Evolutionary conservation across 2,888 invertebrate genomes (phyloP), one percentile per base, ranked within the genome.

Genomic region (Patella ulyssiponensis): DNA sequence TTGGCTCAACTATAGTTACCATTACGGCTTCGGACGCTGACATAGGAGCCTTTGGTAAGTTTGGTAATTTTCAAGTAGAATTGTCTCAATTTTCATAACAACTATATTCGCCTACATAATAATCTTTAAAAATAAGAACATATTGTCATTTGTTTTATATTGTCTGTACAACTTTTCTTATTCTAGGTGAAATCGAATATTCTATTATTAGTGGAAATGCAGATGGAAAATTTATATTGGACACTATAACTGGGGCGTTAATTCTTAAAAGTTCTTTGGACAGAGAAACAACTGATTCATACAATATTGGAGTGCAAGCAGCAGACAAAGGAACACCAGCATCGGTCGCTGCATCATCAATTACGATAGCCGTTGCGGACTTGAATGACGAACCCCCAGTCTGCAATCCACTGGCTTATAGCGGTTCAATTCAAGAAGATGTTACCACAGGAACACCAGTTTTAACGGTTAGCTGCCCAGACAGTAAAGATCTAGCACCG

Each of bases 1-100:
- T 84, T 58, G 85, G 86, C 9, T 56, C 77, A 11, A 73, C 81
- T 2, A 51, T 83, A 12, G 51, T 70, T 15, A 78, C 81, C 7
- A 84, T 85, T 9, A 73, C 77, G 7, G 88, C 86, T n/a, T 77
- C 80, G 12, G 88, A 88, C 71, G 75, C 69, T 51, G 88, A 88
- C 58, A 81, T 82, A 12, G 88, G 86, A 2, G 69, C 71, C 1
- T 64, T 64, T 33, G 74, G 74, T 74, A 74, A 74, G 74, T 17
- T 53, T 7, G 17, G 44, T 44, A 44, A 44, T 9, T 44, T 44
- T 44, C 44, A 44, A 44, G 3, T 44, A 44, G 7, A 44, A 44
- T 44, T 44, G 44, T 44, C 44, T 44, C 44, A 44, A 44, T 44
- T 44, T 44, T 9, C 44, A 44, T 9, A 44, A 44, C 44, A 44